These are phyloP conservation scores for Calycopis cecrops DNA, from an alignment of 1,140 invertebrate genomes.

Conservation along the genomic window DNA sequence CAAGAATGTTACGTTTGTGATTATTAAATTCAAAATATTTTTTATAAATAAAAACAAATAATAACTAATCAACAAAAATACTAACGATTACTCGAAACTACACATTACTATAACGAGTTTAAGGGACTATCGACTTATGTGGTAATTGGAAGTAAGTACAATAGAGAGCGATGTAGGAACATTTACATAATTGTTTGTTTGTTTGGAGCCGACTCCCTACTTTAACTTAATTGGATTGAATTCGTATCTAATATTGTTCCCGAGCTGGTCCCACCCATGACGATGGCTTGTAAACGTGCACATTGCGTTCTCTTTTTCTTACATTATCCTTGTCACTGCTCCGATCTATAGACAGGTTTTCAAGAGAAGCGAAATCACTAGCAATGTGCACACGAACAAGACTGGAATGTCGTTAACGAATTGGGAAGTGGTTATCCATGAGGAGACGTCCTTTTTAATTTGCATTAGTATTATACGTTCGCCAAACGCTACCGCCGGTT, in stretches of 20 bases:
- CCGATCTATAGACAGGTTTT: neutral
- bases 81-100: constrained; percentile 26
- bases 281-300: constrained; percentile 66
- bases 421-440: constrained; percentile 54
- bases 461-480: constrained; percentile 5
- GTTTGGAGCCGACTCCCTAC: constrained; percentile 48
- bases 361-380: constrained; percentile 32
- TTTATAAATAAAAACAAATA: constrained; percentile 43
- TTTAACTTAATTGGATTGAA: constrained; percentile 63
- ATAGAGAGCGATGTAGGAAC: constrained; percentile 37
- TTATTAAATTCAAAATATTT: constrained; percentile 45
- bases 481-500: constrained; percentile 24
- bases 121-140: constrained; percentile 42
- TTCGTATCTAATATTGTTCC: constrained; percentile 71
- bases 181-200: constrained; percentile 51
- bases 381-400: constrained; percentile 64
- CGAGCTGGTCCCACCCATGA: constrained; percentile 71
- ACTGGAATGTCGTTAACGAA: constrained; percentile 70
- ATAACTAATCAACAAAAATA: constrained; percentile 38
- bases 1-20: constrained; percentile 66
- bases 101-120: constrained; percentile 35
- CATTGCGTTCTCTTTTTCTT: constrained; percentile 31
- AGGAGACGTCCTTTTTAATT: constrained; percentile 11
- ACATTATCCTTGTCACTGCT: neutral
- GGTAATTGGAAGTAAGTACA: constrained; percentile 37